Base-by-base conservation (phyloP, 2,888 invertebrate genomes). In the Augochlorella aurata region DNA sequence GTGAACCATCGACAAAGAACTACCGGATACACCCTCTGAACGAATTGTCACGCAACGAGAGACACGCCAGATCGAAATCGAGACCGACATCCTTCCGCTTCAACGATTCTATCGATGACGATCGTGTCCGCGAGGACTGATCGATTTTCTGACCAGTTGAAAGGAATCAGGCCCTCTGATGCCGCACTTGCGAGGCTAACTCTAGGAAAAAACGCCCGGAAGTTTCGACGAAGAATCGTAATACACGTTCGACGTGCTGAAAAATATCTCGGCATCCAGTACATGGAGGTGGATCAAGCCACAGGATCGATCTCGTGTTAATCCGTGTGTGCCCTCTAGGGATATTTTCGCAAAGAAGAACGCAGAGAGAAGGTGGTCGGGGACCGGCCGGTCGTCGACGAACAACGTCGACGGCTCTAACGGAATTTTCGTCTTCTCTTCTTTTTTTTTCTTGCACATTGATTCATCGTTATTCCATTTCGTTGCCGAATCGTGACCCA, bases 341-440 rank as follows among this genome's bases (percentile, higher is more conserved):
- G 58, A 81, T 82, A 77, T 74, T 77, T 69, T 69, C 29, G 12
- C 73, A 24, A 66, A 50, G 24, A 54, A 58, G 50, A 49, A n/a
- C 16, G 65, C n/a, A 52, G 76, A 63, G 24, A 73, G 68, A 79
- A 79, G 80, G 73, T 24, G 72, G 80, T 63, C 68, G 68, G 76
- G 80, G 12, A 63, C 65, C 38, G 58, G 24, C 63, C 50, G 50
- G 18, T 18, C 50, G 38, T 73, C 14, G 24, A 58, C 24, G 73
- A 70, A 66, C 73, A 52, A 77, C 68, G 66, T 82, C 69, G 69
- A 29, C 61, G 65, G 58, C 69, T 81, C 58, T 74, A 78, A 74
- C 76, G 70, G 78, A 74, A 58, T 78, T 83, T 73, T 21, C 63
- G 65, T 74, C 54, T 45, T 63, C 9, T 65, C 18, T 65, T 9